Evolutionary conservation across 2,113 vertebrate genomes (phyloP), one percentile per base, ranked within the genome.

Genomic region (Bos indicus): DNA sequence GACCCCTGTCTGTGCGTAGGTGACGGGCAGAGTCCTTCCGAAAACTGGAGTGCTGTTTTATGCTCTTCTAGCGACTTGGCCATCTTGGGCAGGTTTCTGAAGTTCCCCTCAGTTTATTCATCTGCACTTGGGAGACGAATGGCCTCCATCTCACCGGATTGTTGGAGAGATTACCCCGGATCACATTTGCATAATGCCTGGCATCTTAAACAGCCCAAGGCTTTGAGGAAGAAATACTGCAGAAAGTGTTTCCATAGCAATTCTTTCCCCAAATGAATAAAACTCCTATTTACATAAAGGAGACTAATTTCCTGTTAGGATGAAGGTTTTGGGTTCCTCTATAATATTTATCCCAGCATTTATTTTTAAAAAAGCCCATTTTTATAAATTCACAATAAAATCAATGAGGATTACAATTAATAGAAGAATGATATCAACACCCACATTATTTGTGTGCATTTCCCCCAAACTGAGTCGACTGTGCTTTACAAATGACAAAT

Each of bases 1-100:
- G 2, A 6, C 23, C 12, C 52, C 54, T 14, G 6, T 15, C 12
- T 26, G 25, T 3, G 26, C 8, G 1, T 1, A 2, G 59, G 9
- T 21, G 30, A 33, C 5, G 16, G 0, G 23, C n/a, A 40, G 54
- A 64, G 33, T 28, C 48, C 3, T 33, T 54, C 46, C 54, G 88
- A 36, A 60, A 86, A n/a, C 25, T 8, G 28, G 7, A 23, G 40
- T 23, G 59, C 43, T 43, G 4, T n/a, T 2, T 0, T 21, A 6
- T 12, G 21, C n/a, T 2, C 1, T 5, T 51, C 17, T 15, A 23
- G 17, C 10, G 3, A 19, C 26, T 4, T 52, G 1, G 28, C 51
- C 40, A n/a, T 15, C 52, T 33, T 21, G 36, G 90, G 7, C 14
- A 51, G 16, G 3, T 0, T 33, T 14, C 17, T 59, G 15, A 88